A percentile compares a stretch with the other conserved stretches of the same genome.
Conservation (phyloP, 2,888 invertebrate genomes). For the Drosophila dives region DNA sequence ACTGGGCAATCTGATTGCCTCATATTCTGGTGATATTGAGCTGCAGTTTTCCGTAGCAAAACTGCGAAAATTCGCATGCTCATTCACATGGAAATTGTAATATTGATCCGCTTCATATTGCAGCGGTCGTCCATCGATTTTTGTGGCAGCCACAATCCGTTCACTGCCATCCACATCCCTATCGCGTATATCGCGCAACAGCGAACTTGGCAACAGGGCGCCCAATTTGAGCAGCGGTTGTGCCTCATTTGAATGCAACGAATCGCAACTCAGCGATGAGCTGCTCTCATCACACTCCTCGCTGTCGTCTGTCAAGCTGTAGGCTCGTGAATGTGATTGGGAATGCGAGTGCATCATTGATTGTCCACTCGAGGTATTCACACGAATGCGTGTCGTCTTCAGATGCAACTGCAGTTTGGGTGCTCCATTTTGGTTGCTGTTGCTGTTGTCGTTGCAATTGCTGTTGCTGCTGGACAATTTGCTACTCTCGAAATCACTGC, state of each 20-base stretch:
- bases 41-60: slow-evolving; percentile 44
- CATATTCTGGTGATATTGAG: slow-evolving; percentile 27
- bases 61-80: slow-evolving; percentile 84
- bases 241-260: slow-evolving; percentile 90
- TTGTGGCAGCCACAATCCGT: slow-evolving; percentile 66
- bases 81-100: slow-evolving; percentile 93
- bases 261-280: slow-evolving; percentile 93
- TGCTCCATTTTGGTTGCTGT: slow-evolving; percentile 73
- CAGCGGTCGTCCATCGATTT: slow-evolving; percentile 79
- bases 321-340: slow-evolving; percentile 82
- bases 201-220: slow-evolving; percentile 86
- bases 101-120: slow-evolving; percentile 91
- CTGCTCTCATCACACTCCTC: slow-evolving; percentile 87
- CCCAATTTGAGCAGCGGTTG: slow-evolving; percentile 55
- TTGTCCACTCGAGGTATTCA: slow-evolving; percentile 84
- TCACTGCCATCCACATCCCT: slow-evolving; percentile 83
- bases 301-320: slow-evolving; percentile 88
- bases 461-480: slow-evolving; percentile 76
- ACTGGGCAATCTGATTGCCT: slow-evolving; percentile 5
- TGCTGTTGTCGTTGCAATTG: slow-evolving; percentile 42
- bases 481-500: slow-evolving; percentile 90
- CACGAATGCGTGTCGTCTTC: slow-evolving; percentile 79
- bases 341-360: slow-evolving; percentile 79
- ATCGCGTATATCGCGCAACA: slow-evolving; percentile 89
- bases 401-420: slow-evolving; percentile 84